Evolutionary conservation across 35 echinoderm and acorn worm species (phyloP).

Genomic region (Apostichopus parvimensis): DNA sequence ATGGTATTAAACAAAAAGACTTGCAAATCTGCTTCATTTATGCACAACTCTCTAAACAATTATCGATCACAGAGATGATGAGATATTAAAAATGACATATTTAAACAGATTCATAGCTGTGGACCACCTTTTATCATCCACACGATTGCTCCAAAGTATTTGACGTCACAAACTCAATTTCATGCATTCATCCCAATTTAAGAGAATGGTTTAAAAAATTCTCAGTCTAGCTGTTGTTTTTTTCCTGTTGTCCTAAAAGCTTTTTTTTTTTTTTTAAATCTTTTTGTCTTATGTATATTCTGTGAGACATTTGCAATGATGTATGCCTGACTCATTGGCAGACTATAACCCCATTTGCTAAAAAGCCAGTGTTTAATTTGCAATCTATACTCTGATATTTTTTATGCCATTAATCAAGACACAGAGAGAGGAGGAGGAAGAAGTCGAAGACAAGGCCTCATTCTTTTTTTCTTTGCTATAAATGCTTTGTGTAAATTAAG

Average conservation of each 20-base stretch:
- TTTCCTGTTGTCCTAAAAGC: not conserved
- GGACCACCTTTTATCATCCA: not conserved
- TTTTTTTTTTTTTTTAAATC: not conserved
- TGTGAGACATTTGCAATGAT: not conserved
- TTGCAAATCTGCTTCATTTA: too few species aligned
- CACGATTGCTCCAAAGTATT: not conserved
- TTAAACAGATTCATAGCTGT: not conserved
- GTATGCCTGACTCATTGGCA: not conserved
- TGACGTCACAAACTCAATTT: not conserved
- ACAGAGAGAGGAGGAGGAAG: not conserved
- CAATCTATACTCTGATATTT: not conserved
- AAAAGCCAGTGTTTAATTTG: not conserved
- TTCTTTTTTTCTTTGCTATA: not conserved
- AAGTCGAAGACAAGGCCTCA: not conserved
- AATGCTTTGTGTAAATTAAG: not conserved
- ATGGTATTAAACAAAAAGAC: too few species aligned
- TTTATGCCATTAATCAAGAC: not conserved
- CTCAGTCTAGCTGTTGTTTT: not conserved
- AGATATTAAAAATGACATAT: not conserved
- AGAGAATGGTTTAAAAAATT: not conserved
- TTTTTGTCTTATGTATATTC: not conserved
- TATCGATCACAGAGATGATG: too few species aligned
- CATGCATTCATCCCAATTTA: not conserved
- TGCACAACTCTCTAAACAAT: too few species aligned
- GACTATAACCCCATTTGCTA: not conserved